phyloP scores from a whole-genome alignment of 2,888 invertebrate genomes.

The Silvanus unidentatus region DNA sequence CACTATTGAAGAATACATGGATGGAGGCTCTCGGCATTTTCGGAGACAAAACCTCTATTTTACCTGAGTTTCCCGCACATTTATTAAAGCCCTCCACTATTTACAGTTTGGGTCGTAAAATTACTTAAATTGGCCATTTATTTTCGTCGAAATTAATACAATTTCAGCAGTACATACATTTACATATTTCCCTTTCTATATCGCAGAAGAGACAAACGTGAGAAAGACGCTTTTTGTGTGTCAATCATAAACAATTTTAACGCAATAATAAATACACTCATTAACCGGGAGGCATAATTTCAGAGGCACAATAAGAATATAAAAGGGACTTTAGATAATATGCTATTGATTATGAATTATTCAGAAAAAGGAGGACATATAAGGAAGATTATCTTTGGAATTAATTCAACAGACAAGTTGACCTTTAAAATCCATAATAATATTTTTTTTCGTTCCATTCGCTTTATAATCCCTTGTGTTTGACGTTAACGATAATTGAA shows the following conservation, averaged over 20 bases:
- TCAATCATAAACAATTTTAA: no score
- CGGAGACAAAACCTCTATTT: constrained; percentile 5
- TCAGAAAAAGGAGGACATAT: constrained; percentile 1
- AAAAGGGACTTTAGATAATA: not conserved
- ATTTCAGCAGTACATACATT: no score
- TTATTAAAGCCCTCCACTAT: constrained; percentile 2
- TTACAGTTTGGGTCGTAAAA: constrained; percentile 3
- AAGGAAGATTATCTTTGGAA: constrained; percentile 5
- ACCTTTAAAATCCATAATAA: constrained; percentile 2
- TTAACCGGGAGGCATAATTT: no score
- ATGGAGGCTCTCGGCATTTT: constrained; percentile 1
- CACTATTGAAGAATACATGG: not conserved
- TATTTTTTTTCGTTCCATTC: not conserved
- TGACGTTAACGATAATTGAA: constrained; percentile 3
- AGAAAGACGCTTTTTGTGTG: no score
- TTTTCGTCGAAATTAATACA: constrained; percentile 1
- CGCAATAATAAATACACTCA: no score
- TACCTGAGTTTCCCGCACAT: constrained; percentile 5
- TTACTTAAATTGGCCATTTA: constrained; percentile 1
- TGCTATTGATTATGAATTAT: constrained; percentile 4
- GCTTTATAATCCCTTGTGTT: constrained; percentile 3
- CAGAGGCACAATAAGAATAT: no score
- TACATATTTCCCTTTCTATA: no score
- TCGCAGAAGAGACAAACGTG: no score
- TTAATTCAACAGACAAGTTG: not conserved